phyloP scores from a whole-genome alignment of 2,888 invertebrate genomes.

The Fissipunctia ypsillon region DNA sequence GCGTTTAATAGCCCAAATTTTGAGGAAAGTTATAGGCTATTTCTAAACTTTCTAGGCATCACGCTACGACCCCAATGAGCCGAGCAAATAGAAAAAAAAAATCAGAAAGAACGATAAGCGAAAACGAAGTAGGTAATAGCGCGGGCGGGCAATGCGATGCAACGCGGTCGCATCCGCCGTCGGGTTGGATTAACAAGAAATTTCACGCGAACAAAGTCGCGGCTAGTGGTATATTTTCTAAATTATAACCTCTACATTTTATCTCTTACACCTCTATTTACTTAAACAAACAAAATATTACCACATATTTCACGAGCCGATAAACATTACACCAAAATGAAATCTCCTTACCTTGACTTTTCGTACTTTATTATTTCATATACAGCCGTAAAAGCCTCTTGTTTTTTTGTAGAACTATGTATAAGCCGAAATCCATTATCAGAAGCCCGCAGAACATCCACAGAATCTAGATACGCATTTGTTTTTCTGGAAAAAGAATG shows the following conservation, averaged over 20 bases:
- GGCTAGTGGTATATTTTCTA: no score
- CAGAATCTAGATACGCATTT: constrained; percentile 51
- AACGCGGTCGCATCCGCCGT: no score
- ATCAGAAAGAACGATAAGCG: no score
- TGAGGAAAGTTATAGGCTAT: no score
- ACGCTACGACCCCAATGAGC: no score
- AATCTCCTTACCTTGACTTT: constrained; percentile 46
- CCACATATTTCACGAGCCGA: constrained; percentile 38
- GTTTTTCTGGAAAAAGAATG: constrained; percentile 43
- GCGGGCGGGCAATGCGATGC: no score
- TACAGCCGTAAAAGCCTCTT: constrained; percentile 43
- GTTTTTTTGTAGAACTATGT: constrained; percentile 43
- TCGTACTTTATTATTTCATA: constrained; percentile 44
- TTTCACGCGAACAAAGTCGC: no score
- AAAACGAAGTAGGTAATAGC: no score
- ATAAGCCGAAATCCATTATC: constrained; percentile 54
- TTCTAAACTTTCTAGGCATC: no score
- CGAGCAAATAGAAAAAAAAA: no score
- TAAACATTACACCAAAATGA: constrained; percentile 32
- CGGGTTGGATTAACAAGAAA: no score
- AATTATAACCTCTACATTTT: constrained; percentile 7
- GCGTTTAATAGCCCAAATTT: no score
- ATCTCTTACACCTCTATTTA: constrained; percentile 18
- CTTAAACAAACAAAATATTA: constrained; percentile 46
- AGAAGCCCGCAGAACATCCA: constrained; percentile 29